Evolutionary conservation across 2,113 vertebrate genomes (phyloP), one percentile per base, ranked within the genome.

Genomic region (Erinaceus europaeus): DNA sequence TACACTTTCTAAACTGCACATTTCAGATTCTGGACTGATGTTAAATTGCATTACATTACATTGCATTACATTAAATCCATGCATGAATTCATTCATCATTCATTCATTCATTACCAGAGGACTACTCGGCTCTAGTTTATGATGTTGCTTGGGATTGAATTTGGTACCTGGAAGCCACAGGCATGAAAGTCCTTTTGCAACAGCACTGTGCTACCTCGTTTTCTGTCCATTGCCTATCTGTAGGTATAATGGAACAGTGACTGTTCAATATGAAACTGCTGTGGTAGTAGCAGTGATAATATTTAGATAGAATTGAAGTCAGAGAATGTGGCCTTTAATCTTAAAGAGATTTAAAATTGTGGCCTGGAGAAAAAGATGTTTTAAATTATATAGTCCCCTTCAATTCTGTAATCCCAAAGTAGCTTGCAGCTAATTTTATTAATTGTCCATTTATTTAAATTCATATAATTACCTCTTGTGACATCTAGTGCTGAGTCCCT

Each of bases 401-500:
- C 32, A 86, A 79, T 7, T 79, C 36, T 42, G 27, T 25, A 23
- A 90, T 71, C 55, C 9, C 74, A 87, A 13, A 55, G 5, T 67
- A 83, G 29, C 55, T 57, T 73, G 14, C 38, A 76, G 59, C 17
- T 25, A 61, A 9, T 85, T 79, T 55, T 74, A 71, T 65, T 68
- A 68, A 36, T 38, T 68, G 27, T 25, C 29, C 76, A 67, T 75
- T 82, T 88, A 82, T 88, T 64, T 90, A 34, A 83, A 72, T 53
- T 93, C 44, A 50, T 15, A 68, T 69, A 61, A 68, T 81, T 80
- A 55, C 27, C 64, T 83, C 27, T 4, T 32, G 32, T 59, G 57
- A 61, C 69, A 74, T 25, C 32, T 10, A 42, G 52, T 61, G 11
- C n/a, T 44, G 9, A 53, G 5, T 77, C 17, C 72, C 82, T 76